Evolutionary conservation across 2,113 vertebrate species (phyloP).

Genomic region (Sinosuthora webbiana): DNA sequence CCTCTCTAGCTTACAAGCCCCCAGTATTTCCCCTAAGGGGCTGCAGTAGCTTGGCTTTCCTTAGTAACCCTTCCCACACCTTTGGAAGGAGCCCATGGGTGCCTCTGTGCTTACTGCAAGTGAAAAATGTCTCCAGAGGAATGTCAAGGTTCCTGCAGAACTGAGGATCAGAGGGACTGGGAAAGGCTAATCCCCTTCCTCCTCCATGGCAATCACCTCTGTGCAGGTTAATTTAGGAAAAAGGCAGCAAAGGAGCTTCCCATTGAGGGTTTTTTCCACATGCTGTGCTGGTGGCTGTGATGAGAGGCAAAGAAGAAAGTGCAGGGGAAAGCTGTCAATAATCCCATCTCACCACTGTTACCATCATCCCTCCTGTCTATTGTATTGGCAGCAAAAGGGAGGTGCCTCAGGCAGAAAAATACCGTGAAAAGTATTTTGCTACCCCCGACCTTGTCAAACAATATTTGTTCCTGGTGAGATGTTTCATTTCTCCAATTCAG

Average conservation of each 20-base stretch:
- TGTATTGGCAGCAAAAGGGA: neutral
- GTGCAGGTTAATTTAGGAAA: neutral
- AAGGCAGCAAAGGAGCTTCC: neutral
- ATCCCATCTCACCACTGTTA: neutral
- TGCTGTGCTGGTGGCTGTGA: neutral
- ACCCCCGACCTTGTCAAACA: neutral
- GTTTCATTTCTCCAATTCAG: neutral
- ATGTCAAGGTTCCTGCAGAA: neutral
- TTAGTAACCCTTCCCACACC: neutral
- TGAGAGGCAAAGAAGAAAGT: neutral
- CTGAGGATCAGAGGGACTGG: neutral
- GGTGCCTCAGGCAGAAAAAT: conserved; percentile 19
- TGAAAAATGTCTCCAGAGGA: neutral
- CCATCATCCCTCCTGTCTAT: neutral
- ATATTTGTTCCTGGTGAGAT: conserved; percentile 7
- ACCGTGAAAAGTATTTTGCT: neutral
- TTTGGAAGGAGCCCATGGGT: neutral
- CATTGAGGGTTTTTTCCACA: neutral
- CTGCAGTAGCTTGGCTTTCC: neutral
- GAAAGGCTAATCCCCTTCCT: neutral
- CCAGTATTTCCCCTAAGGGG: neutral
- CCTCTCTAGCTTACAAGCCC: neutral
- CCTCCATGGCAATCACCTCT: neutral
- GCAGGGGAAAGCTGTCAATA: neutral
- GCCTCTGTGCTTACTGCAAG: neutral